These are phyloP conservation scores for Rhombomys opimus DNA, from an alignment of 2,113 vertebrate genomes.

Conservation along the genomic window DNA sequence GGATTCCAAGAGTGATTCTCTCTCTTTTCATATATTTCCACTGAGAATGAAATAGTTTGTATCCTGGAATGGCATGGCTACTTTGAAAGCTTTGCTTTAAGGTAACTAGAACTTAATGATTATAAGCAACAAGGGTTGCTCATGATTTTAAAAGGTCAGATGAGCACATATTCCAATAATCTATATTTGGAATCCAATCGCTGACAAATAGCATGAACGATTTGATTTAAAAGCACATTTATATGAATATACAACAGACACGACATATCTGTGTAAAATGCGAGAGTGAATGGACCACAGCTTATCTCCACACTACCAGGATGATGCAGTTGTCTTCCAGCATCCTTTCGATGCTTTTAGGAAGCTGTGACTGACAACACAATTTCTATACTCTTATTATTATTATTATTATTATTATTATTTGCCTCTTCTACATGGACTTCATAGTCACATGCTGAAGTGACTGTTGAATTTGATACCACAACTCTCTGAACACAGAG, in stretches of 20 bases:
- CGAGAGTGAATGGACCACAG: background rate
- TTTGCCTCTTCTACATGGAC: background rate
- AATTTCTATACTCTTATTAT: constrained; percentile 13
- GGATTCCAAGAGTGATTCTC: constrained; percentile 8
- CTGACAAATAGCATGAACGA: background rate
- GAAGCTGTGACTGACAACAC: background rate
- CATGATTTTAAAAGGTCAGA: background rate
- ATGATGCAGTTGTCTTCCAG: background rate
- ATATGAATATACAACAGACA: background rate
- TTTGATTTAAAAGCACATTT: background rate
- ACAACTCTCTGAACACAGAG: background rate
- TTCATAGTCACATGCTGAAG: background rate
- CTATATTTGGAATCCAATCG: background rate
- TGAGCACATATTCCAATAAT: background rate
- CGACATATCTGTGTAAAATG: background rate
- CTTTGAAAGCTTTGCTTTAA: background rate
- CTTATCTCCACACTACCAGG: background rate
- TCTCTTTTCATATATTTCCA: constrained; percentile 39
- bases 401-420: constrained; percentile 21
- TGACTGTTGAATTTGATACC: background rate
- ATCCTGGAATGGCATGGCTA: background rate
- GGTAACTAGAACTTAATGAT: constrained; percentile 30
- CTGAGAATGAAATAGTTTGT: constrained; percentile 31
- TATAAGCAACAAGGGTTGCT: background rate
- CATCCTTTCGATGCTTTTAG: background rate